Evolutionary conservation across 2,797 vertebrate species (phyloP), one percentile per base, ranked within the genome.

Genomic region (Choloepus didactylus): DNA sequence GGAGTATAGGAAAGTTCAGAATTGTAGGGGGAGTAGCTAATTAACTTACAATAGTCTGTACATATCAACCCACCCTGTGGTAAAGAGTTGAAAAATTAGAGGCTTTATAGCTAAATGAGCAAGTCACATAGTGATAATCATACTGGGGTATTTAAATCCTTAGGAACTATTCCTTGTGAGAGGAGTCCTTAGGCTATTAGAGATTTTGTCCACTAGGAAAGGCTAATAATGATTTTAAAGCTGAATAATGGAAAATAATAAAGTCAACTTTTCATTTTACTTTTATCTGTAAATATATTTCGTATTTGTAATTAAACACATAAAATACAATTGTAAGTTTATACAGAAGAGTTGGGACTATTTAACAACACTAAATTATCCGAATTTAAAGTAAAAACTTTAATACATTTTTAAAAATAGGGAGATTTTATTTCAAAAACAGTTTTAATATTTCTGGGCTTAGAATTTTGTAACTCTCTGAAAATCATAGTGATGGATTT

Each of bases 401-500:
- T n/a, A 38, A 23, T 75, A 92, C 80, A 90, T 3, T 69, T 93
- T 89, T 25, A 87, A 76, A 77, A 82, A 6, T 70, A 66, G 69
- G 84, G n/a, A 77, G 15, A 46, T 72, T 66, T 84, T 35, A 96
- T 84, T 94, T 90, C 3, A 49, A 44, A 67, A 81, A 41, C 23
- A 38, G 9, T 75, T 94, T 95, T 81, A 81, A 4, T 81, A 94
- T 70, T 77, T 93, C 21, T 87, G 67, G 31, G 21, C 6, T 79
- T 92, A 79, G 62, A 77, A 54, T 73, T 59, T 44, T 92, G 14
- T 31, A 21, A 44, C 41, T 92, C 83, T 75, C 60, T 96, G 59
- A 82, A 95, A 93, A 76, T 80, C 76, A 25, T 21, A 86, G 60
- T 92, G 88, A 85, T 86, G 38, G 19, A 35, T 87, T 93, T 91